Evolutionary conservation across 2,113 vertebrate species (phyloP), one percentile per base, ranked within the genome.

Genomic region (Zapus hudsonius): DNA sequence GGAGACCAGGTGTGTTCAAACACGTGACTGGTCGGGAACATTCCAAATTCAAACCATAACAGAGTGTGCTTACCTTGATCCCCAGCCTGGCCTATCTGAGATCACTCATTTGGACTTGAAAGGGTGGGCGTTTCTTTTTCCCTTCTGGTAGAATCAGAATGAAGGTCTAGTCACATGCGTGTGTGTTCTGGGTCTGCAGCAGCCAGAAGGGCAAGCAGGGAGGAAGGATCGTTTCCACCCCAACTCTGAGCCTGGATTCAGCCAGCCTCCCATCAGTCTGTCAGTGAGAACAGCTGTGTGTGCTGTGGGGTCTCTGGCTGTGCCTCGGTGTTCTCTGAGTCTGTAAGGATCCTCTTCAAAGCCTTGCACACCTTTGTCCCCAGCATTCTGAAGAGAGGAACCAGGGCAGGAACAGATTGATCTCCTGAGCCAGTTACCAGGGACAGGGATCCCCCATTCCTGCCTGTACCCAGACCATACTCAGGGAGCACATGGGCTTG

Each of bases 211-310:
- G 31, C 44, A 19, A 52, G 5, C 13, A 29, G 66, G 44, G 20
- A 12, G 10, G 1, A 3, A 61, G 47, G 29, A 0, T 12, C 1
- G 6, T 11, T 25, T 11, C 36, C 0, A 0, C 19, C 52, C 36
- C 47, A 36, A 27, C 33, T 52, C 40, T 72, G 38, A 8, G 20
- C 57, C 29, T n/a, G 7, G 5, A 10, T n/a, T 20, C 80, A 0
- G 1, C 47, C 40, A 29, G 81, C 66, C 72, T 47, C 38, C 5
- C 3, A 0, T 17, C 44, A 1, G 0, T 42, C 55, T 44, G 40
- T 38, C 12, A 6, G 16, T 47, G 76, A 84, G 52, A 44, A 8
- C 40, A 42, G 31, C 19, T 38, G 52, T 63, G 76, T n/a, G 57
- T 73, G 69, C 11, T 25, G 4, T 4, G 2, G 9, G 47, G 20